Conservation (phyloP, 1,140 invertebrate genomes). For the Ips nitidus region DNA sequence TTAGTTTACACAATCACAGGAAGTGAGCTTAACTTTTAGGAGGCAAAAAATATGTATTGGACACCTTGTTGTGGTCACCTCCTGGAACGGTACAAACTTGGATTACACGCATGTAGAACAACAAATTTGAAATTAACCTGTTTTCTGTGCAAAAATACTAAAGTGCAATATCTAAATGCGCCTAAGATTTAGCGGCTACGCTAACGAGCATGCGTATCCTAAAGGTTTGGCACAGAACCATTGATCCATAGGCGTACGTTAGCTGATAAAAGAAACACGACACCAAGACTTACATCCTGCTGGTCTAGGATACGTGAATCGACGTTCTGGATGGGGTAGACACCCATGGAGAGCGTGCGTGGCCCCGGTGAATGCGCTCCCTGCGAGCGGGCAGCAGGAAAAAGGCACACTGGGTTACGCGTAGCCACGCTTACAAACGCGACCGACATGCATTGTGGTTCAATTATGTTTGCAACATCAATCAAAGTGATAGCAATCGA, state of each 20-base stretch:
- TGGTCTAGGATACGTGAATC: slow-evolving; percentile 80
- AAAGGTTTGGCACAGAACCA: background rate
- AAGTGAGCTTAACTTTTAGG: background rate
- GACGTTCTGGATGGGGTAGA: slow-evolving; percentile 83
- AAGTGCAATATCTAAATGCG: no score
- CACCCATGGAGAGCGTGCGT: slow-evolving; percentile 80
- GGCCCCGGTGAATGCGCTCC: slow-evolving; percentile 85
- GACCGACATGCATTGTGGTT: background rate
- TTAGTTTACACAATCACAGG: slow-evolving; percentile 2
- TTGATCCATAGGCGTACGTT: background rate
- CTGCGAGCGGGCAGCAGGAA: slow-evolving; percentile 62
- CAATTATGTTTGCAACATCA: slow-evolving; percentile 7
- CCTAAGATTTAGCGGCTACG: no score
- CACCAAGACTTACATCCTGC: slow-evolving; percentile 77
- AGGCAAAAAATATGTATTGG: no score
- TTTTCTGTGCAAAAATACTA: no score
- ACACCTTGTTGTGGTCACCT: no score
- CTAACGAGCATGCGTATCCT: background rate
- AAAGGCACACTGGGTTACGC: slow-evolving; percentile 47
- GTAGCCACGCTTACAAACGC: background rate
- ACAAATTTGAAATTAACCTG: no score
- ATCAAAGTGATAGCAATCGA: slow-evolving; percentile 13
- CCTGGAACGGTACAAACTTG: no score
- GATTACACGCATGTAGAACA: no score
- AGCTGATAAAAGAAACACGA: slow-evolving; percentile 8